Evolutionary conservation across 1,140 invertebrate genomes (phyloP).

Genomic region (Drosophila arizonae): DNA sequence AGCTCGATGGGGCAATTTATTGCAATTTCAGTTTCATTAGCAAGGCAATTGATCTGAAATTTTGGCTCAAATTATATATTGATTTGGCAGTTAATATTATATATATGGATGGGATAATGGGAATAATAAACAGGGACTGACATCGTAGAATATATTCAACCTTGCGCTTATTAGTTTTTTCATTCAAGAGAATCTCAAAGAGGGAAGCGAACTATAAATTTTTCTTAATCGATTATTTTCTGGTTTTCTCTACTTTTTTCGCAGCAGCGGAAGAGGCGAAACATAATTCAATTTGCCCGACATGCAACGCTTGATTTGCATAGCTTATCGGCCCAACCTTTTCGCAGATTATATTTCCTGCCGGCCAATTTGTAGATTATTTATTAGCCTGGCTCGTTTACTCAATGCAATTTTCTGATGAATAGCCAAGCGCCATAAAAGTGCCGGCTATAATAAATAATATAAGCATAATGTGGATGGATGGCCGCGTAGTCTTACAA

Average conservation of each 20-base stretch:
- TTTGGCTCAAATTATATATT: not conserved
- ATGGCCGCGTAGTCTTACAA: not conserved
- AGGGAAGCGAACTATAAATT: too few relatives aligned
- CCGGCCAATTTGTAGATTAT: conserved; percentile 7
- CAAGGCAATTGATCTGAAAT: not conserved
- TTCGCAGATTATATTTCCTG: too few relatives aligned
- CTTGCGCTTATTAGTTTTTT: too few relatives aligned
- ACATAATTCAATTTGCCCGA: not conserved
- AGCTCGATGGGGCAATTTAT: not conserved
- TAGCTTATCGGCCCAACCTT: not conserved
- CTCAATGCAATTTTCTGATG: conserved; percentile 12
- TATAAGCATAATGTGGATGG: conserved; percentile 6
- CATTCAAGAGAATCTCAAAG: too few relatives aligned
- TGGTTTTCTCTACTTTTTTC: not conserved
- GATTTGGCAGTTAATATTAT: not conserved
- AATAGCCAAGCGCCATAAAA: conserved; percentile 15
- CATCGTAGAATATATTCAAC: too few relatives aligned
- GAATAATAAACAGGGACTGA: too few relatives aligned
- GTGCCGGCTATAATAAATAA: conserved; percentile 16
- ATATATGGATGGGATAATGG: not conserved
- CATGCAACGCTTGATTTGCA: not conserved
- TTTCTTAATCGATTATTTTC: not conserved
- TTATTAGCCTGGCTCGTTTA: conserved; percentile 6
- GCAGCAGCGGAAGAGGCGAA: not conserved
- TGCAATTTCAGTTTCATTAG: not conserved